Conservation (phyloP, 1,140 invertebrate genomes). For the Oncopodura yosiiana region DNA sequence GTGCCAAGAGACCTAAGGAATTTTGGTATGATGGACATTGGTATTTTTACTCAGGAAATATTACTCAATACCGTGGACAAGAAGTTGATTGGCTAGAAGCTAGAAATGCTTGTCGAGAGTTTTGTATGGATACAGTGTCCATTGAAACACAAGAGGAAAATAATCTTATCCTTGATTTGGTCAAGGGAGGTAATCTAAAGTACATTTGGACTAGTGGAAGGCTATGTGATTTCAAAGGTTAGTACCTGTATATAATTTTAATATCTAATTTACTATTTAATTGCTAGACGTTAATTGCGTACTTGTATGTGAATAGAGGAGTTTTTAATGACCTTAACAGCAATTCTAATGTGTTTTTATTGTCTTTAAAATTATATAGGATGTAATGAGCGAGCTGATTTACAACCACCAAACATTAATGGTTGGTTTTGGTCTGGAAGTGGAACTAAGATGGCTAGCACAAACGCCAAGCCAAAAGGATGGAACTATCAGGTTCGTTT, state of each 20-base stretch:
- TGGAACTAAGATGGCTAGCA: slow-evolving; percentile 74
- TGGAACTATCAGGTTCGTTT: slow-evolving; percentile 41
- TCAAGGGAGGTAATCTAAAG: slow-evolving; percentile 55
- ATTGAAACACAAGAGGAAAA: slow-evolving; percentile 81
- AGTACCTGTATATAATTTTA: not conserved
- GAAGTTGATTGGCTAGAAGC: slow-evolving; percentile 83
- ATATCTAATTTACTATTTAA: not conserved
- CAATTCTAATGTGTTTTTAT: too few relatives aligned
- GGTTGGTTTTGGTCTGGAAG: slow-evolving; percentile 91
- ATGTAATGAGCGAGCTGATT: slow-evolving; percentile 69
- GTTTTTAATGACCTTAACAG: too few relatives aligned
- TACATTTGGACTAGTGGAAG: slow-evolving; percentile 83
- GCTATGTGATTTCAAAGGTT: slow-evolving; percentile 78
- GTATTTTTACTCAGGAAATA: slow-evolving; percentile 78
- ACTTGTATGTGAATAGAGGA: too few relatives aligned
- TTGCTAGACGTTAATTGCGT: too few relatives aligned
- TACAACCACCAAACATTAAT: slow-evolving; percentile 71
- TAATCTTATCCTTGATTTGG: slow-evolving; percentile 72
- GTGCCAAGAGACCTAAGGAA: slow-evolving; percentile 59
- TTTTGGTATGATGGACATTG: slow-evolving; percentile 76
- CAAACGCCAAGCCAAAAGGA: slow-evolving; percentile 46
- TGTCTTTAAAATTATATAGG: slow-evolving; percentile 39
- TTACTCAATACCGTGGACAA: slow-evolving; percentile 60
- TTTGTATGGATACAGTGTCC: slow-evolving; percentile 83
- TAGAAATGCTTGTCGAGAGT: slow-evolving; percentile 77